Base-by-base conservation (phyloP, 1,140 invertebrate genomes). In the Littorina saxatilis region DNA sequence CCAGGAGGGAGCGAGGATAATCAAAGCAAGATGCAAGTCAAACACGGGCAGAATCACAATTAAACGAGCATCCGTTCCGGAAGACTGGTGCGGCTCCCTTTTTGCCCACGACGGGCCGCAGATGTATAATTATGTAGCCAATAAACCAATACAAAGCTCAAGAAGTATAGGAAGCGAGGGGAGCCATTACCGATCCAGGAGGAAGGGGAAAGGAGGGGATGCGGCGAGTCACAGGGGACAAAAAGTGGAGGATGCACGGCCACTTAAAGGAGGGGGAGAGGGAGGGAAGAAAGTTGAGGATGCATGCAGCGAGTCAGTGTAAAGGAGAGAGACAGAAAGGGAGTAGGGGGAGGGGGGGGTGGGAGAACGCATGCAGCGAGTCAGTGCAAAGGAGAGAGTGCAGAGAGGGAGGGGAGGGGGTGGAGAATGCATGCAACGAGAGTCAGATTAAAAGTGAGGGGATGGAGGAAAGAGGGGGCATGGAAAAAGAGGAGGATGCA, bases 271-370 rank as follows among this genome's bases (percentile, higher is more conserved):
- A 68, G 63, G 23, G 63, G 35, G 63, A 68, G 63, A 35, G 23
- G 23, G 63, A 68, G 63, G 35, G 63, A 32, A 20, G n/a, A n/a
- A n/a, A n/a, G n/a, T n/a, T n/a, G n/a, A n/a, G n/a, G n/a, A 1
- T n/a, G n/a, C n/a, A n/a, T n/a, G n/a, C n/a, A n/a, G n/a, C n/a
- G n/a, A n/a, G n/a, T n/a, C n/a, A n/a, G 63, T 15, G 58, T 13
- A n/a, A 63, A n/a, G n/a, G 58, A 63, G 58, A 63, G 58, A 63
- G 58, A 63, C 11, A 63, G 58, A 63, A n/a, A 63, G 58, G n/a
- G 58, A 63, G 58, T 15, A n/a, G n/a, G 58, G n/a, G n/a, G n/a
- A n/a, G n/a, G n/a, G n/a, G n/a, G n/a, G n/a, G n/a, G n/a, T n/a
- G n/a, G n/a, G n/a, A n/a, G n/a, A n/a, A n/a, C n/a, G n/a, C n/a